Conservation (phyloP, 35 echinoderm and acorn worm genomes). For the Heliocidaris erythrogramma region DNA sequence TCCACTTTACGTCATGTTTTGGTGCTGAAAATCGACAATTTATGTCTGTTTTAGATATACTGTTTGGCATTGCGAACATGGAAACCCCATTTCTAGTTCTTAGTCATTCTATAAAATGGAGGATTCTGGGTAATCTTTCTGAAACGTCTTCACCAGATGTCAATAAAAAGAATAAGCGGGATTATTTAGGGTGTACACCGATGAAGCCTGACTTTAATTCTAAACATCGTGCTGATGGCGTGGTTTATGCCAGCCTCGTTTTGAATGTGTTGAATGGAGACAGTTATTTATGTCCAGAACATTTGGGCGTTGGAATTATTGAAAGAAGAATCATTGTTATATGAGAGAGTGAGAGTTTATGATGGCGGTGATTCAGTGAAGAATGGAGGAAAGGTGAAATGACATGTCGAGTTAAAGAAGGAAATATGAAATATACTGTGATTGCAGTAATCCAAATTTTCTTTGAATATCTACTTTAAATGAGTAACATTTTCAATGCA, state of each 20-base stretch:
- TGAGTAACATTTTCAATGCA: too few species aligned
- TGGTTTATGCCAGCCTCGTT: not conserved
- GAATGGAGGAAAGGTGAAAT: too few species aligned
- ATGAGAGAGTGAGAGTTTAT: not conserved
- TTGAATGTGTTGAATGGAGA: not conserved
- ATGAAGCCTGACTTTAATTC: not conserved
- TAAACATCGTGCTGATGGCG: not conserved
- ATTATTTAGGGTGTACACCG: not conserved
- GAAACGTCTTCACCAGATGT: not conserved
- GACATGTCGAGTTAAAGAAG: too few species aligned
- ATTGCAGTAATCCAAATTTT: too few species aligned
- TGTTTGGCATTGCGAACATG: not conserved
- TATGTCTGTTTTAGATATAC: constrained; percentile 5
- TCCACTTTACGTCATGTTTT: not conserved
- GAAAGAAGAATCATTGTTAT: too few species aligned
- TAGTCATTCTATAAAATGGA: not conserved
- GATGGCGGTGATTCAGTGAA: not conserved
- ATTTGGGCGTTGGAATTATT: not conserved
- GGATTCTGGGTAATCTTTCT: not conserved
- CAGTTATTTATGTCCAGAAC: not conserved
- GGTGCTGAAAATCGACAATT: not conserved
- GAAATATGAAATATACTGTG: too few species aligned
- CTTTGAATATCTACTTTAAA: not conserved
- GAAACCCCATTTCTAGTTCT: not conserved
- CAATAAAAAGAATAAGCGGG: not conserved